Evolutionary conservation across 2,797 vertebrate genomes (phyloP), one percentile per base, ranked within the genome.

Genomic region (Acomys russatus): DNA sequence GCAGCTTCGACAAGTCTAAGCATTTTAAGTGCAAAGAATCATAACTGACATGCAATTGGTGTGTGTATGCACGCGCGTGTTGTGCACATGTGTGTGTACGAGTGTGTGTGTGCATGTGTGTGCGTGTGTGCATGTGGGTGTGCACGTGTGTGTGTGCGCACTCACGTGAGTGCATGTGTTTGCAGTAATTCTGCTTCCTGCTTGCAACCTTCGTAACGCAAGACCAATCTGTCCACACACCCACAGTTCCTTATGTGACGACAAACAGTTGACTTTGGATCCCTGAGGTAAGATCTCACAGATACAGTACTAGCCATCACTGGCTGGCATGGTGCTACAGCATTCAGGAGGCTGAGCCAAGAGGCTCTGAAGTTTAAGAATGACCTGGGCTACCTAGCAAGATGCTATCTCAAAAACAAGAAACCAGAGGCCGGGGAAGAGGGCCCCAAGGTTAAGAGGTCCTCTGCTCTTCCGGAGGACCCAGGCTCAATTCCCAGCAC

Each of bases 1-100:
- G 51, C 82, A 35, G 33, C 64, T 96, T 97, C 94, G 90, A 94
- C 59, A 93, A 89, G 96, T 96, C 94, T 96, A 96, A 90, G 92
- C 54, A 89, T 92, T 92, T 97, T 87, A 97, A 64, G 38, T 61
- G 85, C 44, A 94, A 94, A 96, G 95, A 97, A 35, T 97, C 38
- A 84, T 94, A 86, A 96, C 78, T 94, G 80, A 97, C 92, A 91
- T 95, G 44, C 9, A 15, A 51, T 93, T 80, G 18, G 22, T 66
- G 6, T 68, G 1, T 51, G 30, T 54, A 63, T 49, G 25, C 23
- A 10, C 61, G 35, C 44, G 44, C 30, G 25, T n/a, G n/a, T 44
- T 64, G 23, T n/a, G 17, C 59, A 22, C 44, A 44, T 44, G n/a
- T n/a, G 44, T 44, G 44, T 44, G 44, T 44, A 44, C 44, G 44